Evolutionary conservation across 2,888 invertebrate genomes (phyloP).

Genomic region (Leistus spinibarbis): DNA sequence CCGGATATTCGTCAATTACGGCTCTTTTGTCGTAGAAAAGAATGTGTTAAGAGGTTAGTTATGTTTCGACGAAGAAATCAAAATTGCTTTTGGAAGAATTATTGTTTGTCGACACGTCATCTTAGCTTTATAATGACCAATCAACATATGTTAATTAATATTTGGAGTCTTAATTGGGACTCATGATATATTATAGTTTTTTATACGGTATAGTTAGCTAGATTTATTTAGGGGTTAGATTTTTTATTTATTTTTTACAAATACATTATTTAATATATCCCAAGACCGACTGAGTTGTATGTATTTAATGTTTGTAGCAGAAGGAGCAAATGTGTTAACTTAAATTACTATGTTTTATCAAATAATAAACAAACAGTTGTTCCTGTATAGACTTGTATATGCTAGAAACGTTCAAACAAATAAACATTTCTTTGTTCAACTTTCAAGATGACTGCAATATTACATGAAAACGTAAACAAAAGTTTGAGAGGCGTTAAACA

Average conservation of each 20-base stretch:
- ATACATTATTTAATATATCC: no score
- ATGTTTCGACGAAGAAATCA: not conserved
- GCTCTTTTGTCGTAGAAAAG: constrained; percentile 20
- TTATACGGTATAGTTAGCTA: not conserved
- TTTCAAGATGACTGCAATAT: not conserved
- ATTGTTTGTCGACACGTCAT: not conserved
- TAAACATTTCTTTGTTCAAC: not conserved
- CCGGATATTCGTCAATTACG: constrained; percentile 32
- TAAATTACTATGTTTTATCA: not conserved
- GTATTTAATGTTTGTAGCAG: not conserved
- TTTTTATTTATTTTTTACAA: not conserved
- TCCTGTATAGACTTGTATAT: not conserved
- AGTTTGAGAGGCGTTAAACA: constrained; percentile 5
- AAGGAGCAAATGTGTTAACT: not conserved
- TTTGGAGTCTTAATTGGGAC: not conserved
- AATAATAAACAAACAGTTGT: not conserved
- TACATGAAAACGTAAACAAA: not conserved
- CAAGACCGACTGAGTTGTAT: not conserved
- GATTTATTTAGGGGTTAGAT: not conserved
- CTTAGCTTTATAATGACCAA: not conserved
- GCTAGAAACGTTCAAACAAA: not conserved
- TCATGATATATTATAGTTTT: not conserved
- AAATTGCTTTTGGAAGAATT: not conserved
- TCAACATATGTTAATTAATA: not conserved
- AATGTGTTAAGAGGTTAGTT: constrained; percentile 20